Evolutionary conservation across 1,140 invertebrate species (phyloP), one percentile per base, ranked within the genome.

Genomic region (Lysiphlebus fabarum): DNA sequence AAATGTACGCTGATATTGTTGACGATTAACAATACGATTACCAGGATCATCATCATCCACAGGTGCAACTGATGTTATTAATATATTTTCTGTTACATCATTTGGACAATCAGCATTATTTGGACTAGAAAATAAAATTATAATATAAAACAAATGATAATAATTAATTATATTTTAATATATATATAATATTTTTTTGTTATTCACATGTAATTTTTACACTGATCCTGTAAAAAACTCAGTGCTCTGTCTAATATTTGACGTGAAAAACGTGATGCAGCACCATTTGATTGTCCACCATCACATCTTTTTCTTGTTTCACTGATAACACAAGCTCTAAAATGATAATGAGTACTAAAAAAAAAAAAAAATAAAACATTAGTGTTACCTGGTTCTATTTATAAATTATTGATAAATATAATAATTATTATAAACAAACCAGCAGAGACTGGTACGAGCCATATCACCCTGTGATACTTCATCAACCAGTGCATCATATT

Each of bases 241-340:
- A 85, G 68, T 3, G 83, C 83, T 64, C 84, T 84, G 58, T 84
- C 82, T 10, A 85, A 71, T 40, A 83, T 80, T 63, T 84, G 81
- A 33, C 71, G 65, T 0, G 83, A 79, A 63, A 84, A 85, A 61
- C 72, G 75, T 5, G 77, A 69, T 0, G 82, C 81, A 7, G 76
- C 71, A 11, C 81, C 81, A 61, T 78, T 75, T 2, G 72, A 67
- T 49, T 78, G 64, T 44, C 77, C 80, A 12, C 69, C 69, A 61
- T 84, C 82, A 65, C 84, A 85, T 12, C 78, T 65, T 59, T 77
- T 74, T 53, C 75, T 71, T 5, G 83, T 82, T 65, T 84, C 82
- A 33, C 70, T 68, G 38, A 82, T 70, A 0, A 85, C 81, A 62
- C 84, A 85, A 61, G 82, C 77, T 50, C 82, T 80, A 59, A 85